Percentiles rank a stretch among this genome's conserved stretches.
Evolutionary conservation across 2,113 vertebrate species (phyloP).

Genomic region (Australoheros scitulus): DNA sequence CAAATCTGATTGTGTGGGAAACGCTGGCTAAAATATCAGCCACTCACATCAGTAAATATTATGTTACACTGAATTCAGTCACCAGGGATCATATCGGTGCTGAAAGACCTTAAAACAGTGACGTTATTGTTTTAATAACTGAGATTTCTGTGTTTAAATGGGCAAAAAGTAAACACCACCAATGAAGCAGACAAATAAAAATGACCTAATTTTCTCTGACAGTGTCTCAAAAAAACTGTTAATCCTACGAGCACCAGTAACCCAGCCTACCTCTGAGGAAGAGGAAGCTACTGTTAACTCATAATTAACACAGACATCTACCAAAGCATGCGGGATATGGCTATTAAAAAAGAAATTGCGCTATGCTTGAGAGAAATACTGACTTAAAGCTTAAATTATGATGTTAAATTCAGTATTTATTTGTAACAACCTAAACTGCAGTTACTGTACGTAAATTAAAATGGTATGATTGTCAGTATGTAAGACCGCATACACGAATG

Average conservation of each 20-base stretch:
- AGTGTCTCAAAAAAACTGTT: background rate
- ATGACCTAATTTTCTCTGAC: background rate
- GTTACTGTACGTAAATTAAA: background rate
- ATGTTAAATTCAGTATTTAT: background rate
- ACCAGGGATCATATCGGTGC: no score
- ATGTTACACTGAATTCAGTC: no score
- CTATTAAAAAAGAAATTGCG: background rate
- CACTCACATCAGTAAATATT: background rate
- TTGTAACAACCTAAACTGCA: background rate
- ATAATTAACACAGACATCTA: background rate
- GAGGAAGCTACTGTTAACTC: background rate
- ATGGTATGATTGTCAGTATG: background rate
- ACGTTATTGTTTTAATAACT: background rate
- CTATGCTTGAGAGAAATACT: fast-evolving
- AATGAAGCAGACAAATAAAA: background rate
- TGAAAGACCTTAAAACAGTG: no score
- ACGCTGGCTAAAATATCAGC: background rate
- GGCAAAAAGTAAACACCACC: background rate
- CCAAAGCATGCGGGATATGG: background rate
- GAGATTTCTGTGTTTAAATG: background rate
- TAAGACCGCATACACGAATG: background rate
- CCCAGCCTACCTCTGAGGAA: background rate
- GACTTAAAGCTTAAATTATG: background rate
- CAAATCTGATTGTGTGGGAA: background rate
- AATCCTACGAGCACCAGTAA: background rate